Base-by-base conservation (phyloP, 1,140 invertebrate species). In the Pectinophora gossypiella region DNA sequence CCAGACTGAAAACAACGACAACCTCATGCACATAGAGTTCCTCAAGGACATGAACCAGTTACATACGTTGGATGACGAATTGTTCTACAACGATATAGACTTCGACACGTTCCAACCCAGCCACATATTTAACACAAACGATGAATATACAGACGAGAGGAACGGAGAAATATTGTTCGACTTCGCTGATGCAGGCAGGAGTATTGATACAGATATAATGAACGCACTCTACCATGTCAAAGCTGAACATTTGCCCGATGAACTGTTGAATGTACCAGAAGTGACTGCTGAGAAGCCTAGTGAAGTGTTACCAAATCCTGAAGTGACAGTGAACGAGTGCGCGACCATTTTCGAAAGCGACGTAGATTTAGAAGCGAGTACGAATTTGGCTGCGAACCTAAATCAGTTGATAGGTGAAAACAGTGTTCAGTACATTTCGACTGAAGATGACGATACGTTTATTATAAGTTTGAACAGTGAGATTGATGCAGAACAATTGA, bases 401-500 rank as follows among this genome's bases (percentile, higher is more conserved):
- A 88, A 85, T 52, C 82, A 85, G 50, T 52, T 88, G 1, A 87
- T 88, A 7, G 83, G 82, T 4, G 81, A 86, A 40, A 87, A 88
- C 50, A 80, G 54, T 50, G 81, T 88, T 7, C 79, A 88, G 43
- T 85, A 87, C 20, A 76, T 88, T 44, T 85, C 84, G 18, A 86
- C 86, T 0, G 86, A 88, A 40, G 73, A 88, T 44, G 82, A 85
- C 56, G 86, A 88, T 56, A 88, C 78, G 19, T 88, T 86, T 56
- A 83, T 88, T 19, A 88, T 88, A 46, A 83, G 80, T 61, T 71
- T 88, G 16, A 85, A 85, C 51, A 85, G 76, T 60, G 84, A 79
- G 63, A 85, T 87, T 45, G 84, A 88, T 56, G 80, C 86, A 0
- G 82, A 75, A 51, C 70, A 81, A 32, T 52, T 87, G 19, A 78